These are phyloP conservation scores for Escarpia spicata DNA, from an alignment of 2,888 invertebrate genomes.

Conservation along the genomic window DNA sequence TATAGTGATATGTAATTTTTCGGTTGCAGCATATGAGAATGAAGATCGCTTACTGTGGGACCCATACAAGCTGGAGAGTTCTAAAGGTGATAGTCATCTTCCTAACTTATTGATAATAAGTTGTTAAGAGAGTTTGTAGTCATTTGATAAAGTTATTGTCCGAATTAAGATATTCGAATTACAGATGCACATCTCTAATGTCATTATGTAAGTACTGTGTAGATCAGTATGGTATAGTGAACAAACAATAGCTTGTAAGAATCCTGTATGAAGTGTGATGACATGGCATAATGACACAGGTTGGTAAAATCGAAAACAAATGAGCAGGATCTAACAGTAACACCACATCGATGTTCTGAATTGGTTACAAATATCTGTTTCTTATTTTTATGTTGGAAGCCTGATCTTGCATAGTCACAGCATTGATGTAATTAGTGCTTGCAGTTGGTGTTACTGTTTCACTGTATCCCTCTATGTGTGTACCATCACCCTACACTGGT, in stretches of 20 bases:
- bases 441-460: neutral
- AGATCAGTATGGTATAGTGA: neutral
- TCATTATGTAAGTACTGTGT: neutral
- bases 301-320: neutral
- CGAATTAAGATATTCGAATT: constrained; percentile 21
- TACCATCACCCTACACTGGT: neutral
- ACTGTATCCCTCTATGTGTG: neutral
- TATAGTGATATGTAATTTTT: neutral
- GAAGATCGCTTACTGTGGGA: constrained; percentile 96
- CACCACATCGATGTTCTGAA: neutral
- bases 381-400: neutral
- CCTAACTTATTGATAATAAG: neutral
- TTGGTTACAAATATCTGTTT: neutral
- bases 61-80: constrained; percentile 75
- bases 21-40: constrained; percentile 70
- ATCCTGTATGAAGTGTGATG: neutral
- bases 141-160: constrained; percentile 22
- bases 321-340: neutral
- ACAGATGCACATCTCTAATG: constrained; percentile 23
- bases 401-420: neutral
- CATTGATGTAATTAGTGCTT: neutral
- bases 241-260: neutral
- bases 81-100: constrained; percentile 49
- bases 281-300: neutral
- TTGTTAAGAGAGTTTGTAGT: neutral